phyloP scores from a whole-genome alignment of 2,797 vertebrate genomes.

The Tympanoctomys barrerae region DNA sequence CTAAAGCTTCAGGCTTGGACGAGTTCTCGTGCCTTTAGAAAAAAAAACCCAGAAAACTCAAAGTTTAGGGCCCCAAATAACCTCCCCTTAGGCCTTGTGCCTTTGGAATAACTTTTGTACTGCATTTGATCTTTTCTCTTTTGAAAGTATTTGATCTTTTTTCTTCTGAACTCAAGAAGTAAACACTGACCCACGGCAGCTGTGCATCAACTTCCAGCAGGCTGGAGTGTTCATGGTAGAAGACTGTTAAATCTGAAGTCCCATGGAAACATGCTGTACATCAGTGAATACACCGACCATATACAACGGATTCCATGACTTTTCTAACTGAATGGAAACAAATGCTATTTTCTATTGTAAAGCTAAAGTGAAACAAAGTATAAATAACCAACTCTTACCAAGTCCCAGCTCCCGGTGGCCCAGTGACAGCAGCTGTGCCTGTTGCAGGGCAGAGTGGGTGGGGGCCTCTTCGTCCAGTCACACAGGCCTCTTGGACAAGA shows the following conservation, averaged over 20 bases:
- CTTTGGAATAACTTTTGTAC: background rate
- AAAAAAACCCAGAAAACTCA: background rate
- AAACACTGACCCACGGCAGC: background rate
- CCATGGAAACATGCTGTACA: background rate
- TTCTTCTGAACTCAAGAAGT: slow-evolving; percentile 24
- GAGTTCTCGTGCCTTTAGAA: background rate
- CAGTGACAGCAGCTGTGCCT: slow-evolving; percentile 90
- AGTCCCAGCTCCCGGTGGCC: slow-evolving; percentile 89
- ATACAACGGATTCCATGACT: background rate
- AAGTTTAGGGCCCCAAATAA: background rate
- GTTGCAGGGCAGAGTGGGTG: slow-evolving; percentile 86
- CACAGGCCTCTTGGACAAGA: slow-evolving; percentile 91
- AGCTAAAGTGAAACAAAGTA: background rate
- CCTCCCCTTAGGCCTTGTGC: background rate
- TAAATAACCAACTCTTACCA: slow-evolving; percentile 69
- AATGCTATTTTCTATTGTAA: background rate
- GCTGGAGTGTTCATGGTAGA: too few species aligned
- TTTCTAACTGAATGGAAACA: slow-evolving; percentile 8
- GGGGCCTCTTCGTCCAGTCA: slow-evolving; percentile 88
- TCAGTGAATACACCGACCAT: background rate
- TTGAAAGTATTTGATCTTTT: slow-evolving; percentile 18
- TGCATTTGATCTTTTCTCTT: slow-evolving; percentile 36
- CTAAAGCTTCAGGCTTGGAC: background rate
- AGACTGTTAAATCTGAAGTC: background rate
- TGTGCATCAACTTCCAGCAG: background rate